Evolutionary conservation across 2,888 invertebrate genomes (phyloP).

Genomic region (Drosophila robusta): DNA sequence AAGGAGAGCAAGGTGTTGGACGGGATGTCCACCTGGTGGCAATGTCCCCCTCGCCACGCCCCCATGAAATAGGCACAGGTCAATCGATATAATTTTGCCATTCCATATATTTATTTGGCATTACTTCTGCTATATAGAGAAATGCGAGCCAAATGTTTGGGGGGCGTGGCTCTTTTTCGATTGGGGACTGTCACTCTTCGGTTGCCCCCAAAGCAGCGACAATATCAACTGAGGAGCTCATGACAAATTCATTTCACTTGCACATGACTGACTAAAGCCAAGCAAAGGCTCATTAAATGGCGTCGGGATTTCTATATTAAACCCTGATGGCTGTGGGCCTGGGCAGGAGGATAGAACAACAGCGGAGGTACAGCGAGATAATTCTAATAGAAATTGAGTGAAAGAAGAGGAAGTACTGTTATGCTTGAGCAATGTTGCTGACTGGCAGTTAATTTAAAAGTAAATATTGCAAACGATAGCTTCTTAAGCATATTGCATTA

Average conservation of each 20-base stretch:
- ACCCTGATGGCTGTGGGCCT: conserved; percentile 1
- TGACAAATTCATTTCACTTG: conserved; percentile 73
- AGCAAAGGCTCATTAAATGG: conserved; percentile 32
- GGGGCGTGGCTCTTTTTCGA: neutral
- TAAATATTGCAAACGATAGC: conserved; percentile 1
- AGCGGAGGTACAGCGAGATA: conserved; percentile 10
- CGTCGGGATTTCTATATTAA: conserved; percentile 24
- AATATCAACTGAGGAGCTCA: conserved; percentile 65
- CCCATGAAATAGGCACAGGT: conserved; percentile 26
- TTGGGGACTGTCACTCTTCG: conserved; percentile 13
- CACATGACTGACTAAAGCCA: conserved; percentile 52
- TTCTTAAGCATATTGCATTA: neutral
- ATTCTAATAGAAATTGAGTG: conserved; percentile 7
- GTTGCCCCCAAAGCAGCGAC: conserved; percentile 35
- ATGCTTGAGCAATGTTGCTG: conserved; percentile 1
- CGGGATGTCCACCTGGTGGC: conserved; percentile 32
- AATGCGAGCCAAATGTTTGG: conserved; percentile 25
- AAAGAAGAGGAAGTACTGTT: neutral
- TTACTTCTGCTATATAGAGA: conserved; percentile 53
- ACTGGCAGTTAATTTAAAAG: conserved; percentile 6
- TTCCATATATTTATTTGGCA: conserved; percentile 64
- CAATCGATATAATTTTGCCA: conserved; percentile 67
- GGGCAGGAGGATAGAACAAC: neutral
- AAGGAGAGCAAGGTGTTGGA: neutral
- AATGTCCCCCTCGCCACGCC: neutral